Evolutionary conservation across 2,113 vertebrate species (phyloP), one percentile per base, ranked within the genome.

Genomic region (Anolis carolinensis): DNA sequence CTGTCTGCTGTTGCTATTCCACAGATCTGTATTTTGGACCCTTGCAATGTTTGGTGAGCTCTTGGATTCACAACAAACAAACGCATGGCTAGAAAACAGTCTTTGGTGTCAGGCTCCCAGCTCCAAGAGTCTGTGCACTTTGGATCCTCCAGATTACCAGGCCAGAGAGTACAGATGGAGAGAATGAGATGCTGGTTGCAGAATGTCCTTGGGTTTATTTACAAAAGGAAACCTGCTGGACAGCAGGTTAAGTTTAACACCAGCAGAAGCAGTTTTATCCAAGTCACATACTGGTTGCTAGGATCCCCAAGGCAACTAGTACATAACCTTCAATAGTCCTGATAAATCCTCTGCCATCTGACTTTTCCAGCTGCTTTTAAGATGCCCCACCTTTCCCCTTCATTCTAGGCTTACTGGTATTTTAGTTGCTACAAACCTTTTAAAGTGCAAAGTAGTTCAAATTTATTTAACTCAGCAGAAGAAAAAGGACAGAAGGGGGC

Each of bases 21-120:
- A 82, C 50, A 70, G 39, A 78, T 39, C 70, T 84, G 76, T 79
- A 67, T 70, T 78, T 73, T 82, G 85, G 78, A 82, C 65, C 27
- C 14, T 27, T 59, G 30, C 48, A 23, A 36, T 71, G 67, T 73
- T 73, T 71, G 30, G 75, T 75, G 74, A 88, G 75, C 59, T 76
- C 68, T 74, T 80, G 34, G 52, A 86, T 20, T n/a, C 14, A 14
- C 68, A 73, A 72, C 77, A 73, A 80, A 79, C 13, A 80, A 39
- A 25, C 79, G n/a, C 32, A 59, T 48, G 6, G 55, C 30, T 63
- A 44, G 55, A 44, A 74, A 16, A 16, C 34, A 39, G 32, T 16
- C 25, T 73, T 83, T 55, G 70, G 81, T 72, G 52, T 79, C 67
- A 48, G 34, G 27, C 36, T 44, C 67, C 59, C 14, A 30, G 50